Evolutionary conservation across 2,888 invertebrate species (phyloP).

Genomic region (Drosophila tripunctata): DNA sequence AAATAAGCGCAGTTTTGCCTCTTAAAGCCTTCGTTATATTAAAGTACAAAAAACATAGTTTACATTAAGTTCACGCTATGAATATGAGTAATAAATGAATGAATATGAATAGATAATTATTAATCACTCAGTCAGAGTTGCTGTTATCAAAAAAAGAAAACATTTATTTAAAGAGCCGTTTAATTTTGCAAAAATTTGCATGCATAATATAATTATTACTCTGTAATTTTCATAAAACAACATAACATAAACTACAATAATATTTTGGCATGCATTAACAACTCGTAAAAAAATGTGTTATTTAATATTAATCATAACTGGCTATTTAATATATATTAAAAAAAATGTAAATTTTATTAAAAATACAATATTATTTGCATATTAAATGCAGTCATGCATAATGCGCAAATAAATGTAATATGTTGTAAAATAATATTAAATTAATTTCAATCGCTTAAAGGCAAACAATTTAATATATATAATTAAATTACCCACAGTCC

Average conservation of each 20-base stretch:
- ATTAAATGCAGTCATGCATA: background rate
- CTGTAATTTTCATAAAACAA: background rate
- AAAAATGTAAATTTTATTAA: background rate
- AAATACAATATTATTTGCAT: background rate
- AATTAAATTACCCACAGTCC: constrained; percentile 26
- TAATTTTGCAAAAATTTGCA: background rate
- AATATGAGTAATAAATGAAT: too few species aligned
- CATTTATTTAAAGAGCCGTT: too few species aligned
- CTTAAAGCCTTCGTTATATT: too few species aligned
- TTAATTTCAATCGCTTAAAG: constrained; percentile 14
- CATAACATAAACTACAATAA: background rate
- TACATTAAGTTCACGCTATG: too few species aligned
- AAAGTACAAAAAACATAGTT: too few species aligned
- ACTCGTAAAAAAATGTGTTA: background rate
- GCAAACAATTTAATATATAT: constrained; percentile 19
- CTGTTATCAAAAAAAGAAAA: too few species aligned
- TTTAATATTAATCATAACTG: background rate
- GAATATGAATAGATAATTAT: too few species aligned
- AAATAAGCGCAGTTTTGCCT: too few species aligned
- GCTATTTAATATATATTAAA: background rate
- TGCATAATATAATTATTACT: background rate
- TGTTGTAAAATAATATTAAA: background rate
- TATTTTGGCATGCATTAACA: background rate
- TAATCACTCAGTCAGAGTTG: background rate
- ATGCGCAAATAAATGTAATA: background rate